Evolutionary conservation across 2,113 vertebrate species (phyloP).

Genomic region (Patagioenas fasciata): DNA sequence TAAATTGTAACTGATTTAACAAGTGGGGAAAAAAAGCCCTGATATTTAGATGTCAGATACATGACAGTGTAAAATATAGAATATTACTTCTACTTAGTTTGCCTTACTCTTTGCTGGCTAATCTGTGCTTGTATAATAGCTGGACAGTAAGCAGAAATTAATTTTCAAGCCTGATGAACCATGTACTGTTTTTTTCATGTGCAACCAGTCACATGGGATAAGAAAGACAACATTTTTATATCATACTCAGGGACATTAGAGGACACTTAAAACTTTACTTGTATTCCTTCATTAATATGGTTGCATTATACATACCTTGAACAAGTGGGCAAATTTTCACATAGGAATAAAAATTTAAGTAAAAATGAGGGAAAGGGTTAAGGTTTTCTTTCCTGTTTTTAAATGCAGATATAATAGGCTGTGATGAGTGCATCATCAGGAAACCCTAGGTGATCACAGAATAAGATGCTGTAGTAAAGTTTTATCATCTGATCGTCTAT

Average conservation of each 20-base stretch:
- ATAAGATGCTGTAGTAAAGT: not conserved
- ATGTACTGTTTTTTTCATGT: not conserved
- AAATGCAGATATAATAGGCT: not conserved
- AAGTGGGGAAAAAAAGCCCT: accelerated
- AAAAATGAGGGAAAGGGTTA: not conserved
- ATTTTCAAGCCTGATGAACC: not conserved
- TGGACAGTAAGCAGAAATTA: not conserved
- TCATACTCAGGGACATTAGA: accelerated
- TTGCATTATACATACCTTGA: not conserved
- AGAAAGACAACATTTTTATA: not conserved
- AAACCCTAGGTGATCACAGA: not conserved
- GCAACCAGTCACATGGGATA: not conserved
- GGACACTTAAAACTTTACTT: not conserved
- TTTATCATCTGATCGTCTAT: not conserved
- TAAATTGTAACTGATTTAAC: not conserved
- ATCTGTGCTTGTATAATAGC: not conserved
- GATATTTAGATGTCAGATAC: not conserved
- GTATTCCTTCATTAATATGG: not conserved
- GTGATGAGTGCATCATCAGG: not conserved
- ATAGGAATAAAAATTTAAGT: not conserved
- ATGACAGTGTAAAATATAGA: not conserved
- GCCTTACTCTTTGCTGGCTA: not conserved
- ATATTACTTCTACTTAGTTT: not conserved
- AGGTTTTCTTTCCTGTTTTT: not conserved
- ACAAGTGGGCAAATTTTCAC: not conserved